A percentile compares a stretch with the other conserved stretches of the same genome.
These are phyloP conservation scores for Tipula vernalis DNA, from an alignment of 2,888 invertebrate species.

Conservation along the genomic window DNA sequence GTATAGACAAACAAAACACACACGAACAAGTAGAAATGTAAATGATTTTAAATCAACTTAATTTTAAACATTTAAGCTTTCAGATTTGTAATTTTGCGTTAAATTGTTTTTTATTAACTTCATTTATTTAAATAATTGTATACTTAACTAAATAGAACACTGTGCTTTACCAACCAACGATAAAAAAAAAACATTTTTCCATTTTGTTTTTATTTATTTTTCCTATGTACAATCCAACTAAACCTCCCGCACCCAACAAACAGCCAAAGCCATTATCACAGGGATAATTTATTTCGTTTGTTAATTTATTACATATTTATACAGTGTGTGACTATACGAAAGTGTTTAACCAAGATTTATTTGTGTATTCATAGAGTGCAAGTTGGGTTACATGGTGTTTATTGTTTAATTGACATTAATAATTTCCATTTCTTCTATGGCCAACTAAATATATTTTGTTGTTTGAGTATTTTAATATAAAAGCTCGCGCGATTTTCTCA, in stretches of 20 bases:
- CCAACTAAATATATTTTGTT: neutral
- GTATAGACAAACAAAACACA: neutral
- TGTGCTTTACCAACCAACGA: neutral
- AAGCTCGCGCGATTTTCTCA: neutral
- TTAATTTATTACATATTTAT: neutral
- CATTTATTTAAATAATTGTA: conserved; percentile 4
- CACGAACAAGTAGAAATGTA: neutral
- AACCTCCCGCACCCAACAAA: neutral
- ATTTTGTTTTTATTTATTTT: neutral
- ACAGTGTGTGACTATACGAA: neutral
- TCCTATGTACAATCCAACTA: neutral
- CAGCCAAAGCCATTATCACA: neutral
- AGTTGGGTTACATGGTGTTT: neutral
- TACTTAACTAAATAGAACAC: neutral
- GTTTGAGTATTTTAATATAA: neutral
- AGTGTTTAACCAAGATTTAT: neutral
- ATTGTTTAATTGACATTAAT: neutral
- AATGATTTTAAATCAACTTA: neutral
- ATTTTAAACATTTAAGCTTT: neutral
- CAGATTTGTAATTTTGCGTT: neutral
- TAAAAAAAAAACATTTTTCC: neutral
- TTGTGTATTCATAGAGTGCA: neutral
- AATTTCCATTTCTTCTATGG: neutral
- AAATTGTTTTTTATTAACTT: neutral
- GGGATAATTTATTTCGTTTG: neutral